Evolutionary conservation across 1,140 invertebrate genomes (phyloP).

Genomic region (Brachionus plicatilis): DNA sequence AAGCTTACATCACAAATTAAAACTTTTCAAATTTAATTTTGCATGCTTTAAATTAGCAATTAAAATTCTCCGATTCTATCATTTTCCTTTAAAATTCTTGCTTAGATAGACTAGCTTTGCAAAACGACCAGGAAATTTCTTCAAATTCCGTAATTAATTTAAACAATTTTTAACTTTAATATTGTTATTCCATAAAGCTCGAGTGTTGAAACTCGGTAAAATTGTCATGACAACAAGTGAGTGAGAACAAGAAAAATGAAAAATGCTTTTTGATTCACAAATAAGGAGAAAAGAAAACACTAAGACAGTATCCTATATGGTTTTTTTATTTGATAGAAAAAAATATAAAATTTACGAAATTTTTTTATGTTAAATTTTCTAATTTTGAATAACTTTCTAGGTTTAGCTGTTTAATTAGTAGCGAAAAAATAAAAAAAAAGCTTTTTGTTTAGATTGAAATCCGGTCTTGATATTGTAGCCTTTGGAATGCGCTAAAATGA

Average conservation of each 20-base stretch:
- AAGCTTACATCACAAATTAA: neutral
- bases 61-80: neutral
- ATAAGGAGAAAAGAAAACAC: conserved; percentile 13
- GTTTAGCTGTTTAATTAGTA: neutral
- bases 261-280: conserved; percentile 10
- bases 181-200: neutral
- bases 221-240: neutral
- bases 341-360: neutral
- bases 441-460: neutral
- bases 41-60: neutral
- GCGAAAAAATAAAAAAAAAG: neutral
- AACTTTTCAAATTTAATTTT: neutral
- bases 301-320: conserved; percentile 29
- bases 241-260: neutral
- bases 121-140: neutral
- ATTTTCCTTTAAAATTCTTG: neutral
- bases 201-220: neutral
- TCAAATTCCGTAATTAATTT: neutral
- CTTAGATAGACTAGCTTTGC: neutral
- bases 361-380: neutral
- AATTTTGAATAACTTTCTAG: neutral
- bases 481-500: neutral
- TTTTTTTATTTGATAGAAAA: conserved; percentile 13
- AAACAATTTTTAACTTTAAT: neutral
- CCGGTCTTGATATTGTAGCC: neutral